Evolutionary conservation across 2,888 invertebrate genomes (phyloP).

Genomic region (Metopia argyrocephala): DNA sequence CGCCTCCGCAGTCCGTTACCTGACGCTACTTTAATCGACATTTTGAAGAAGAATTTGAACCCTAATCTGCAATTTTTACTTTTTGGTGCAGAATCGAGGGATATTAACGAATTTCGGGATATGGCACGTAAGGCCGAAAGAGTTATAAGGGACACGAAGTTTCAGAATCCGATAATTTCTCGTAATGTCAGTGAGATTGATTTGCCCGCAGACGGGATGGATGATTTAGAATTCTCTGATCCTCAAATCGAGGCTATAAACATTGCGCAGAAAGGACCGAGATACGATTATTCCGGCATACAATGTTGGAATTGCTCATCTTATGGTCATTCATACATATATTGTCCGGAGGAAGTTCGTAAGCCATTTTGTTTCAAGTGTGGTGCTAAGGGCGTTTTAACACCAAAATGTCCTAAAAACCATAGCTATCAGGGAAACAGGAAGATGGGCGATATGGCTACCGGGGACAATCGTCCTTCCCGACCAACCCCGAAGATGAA

Average conservation of each 20-base stretch:
- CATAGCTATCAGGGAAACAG: slow-evolving; percentile 23
- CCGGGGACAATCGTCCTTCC: too few relatives aligned
- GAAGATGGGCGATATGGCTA: slow-evolving; percentile 32
- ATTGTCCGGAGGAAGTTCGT: not conserved
- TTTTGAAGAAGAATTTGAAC: slow-evolving; percentile 4
- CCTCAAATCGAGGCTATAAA: slow-evolving; percentile 39
- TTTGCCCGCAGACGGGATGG: not conserved
- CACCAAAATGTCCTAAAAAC: slow-evolving; percentile 9
- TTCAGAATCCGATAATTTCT: not conserved
- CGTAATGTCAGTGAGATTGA: too few relatives aligned
- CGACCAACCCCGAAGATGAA: slow-evolving; percentile 23
- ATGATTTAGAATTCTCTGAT: not conserved
- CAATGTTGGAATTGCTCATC: slow-evolving; percentile 35
- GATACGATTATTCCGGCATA: slow-evolving; percentile 19
- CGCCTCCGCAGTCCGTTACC: slow-evolving; percentile 5
- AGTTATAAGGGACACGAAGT: not conserved
- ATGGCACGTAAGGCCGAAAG: slow-evolving; percentile 21
- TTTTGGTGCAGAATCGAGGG: too few relatives aligned
- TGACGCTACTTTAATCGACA: not conserved
- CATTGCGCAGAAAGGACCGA: too few relatives aligned
- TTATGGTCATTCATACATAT: slow-evolving; percentile 1
- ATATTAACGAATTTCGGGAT: slow-evolving; percentile 12
- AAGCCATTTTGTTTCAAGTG: slow-evolving; percentile 36
- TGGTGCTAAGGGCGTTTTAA: not conserved
- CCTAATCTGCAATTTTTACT: not conserved